Conservation (phyloP, 2,888 invertebrate genomes). For the Drosophila helvetica region DNA sequence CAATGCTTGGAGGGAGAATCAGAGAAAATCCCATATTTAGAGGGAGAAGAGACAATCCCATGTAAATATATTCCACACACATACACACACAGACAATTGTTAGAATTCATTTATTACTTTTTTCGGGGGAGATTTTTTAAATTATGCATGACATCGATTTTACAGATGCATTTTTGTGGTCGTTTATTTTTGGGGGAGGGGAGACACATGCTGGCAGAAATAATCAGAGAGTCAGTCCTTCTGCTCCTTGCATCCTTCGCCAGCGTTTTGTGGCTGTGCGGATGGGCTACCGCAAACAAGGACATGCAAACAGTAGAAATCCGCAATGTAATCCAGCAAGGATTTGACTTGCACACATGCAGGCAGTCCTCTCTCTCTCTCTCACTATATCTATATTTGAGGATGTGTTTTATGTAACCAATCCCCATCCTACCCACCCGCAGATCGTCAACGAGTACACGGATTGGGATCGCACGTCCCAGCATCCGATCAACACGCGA, state of each 20-base stretch:
- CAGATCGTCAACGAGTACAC: conserved; percentile 95
- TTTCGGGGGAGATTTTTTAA: conserved; percentile 37
- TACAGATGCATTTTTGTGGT: conserved; percentile 64
- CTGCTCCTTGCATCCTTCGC: neutral
- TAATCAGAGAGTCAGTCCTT: conserved; percentile 46
- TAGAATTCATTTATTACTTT: conserved; percentile 25
- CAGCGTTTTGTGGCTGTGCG: conserved; percentile 33
- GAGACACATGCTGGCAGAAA: conserved; percentile 49
- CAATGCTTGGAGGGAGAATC: neutral
- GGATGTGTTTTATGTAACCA: neutral
- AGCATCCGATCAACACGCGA: conserved; percentile 94
- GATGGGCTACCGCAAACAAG: conserved; percentile 56
- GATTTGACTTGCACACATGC: conserved; percentile 59
- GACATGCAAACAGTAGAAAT: conserved; percentile 50
- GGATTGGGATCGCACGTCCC: conserved; percentile 96
- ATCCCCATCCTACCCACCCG: conserved; percentile 53
- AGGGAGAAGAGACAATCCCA: neutral
- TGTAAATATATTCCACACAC: conserved; percentile 41
- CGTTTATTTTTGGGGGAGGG: conserved; percentile 32
- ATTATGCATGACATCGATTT: conserved; percentile 76
- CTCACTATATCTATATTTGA: neutral
- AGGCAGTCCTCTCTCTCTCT: conserved; percentile 19
- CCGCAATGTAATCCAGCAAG: conserved; percentile 64
- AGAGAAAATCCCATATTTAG: neutral
- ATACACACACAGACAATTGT: conserved; percentile 10